phyloP scores from a whole-genome alignment of 2,888 invertebrate species.

The Xanthia icteritia region DNA sequence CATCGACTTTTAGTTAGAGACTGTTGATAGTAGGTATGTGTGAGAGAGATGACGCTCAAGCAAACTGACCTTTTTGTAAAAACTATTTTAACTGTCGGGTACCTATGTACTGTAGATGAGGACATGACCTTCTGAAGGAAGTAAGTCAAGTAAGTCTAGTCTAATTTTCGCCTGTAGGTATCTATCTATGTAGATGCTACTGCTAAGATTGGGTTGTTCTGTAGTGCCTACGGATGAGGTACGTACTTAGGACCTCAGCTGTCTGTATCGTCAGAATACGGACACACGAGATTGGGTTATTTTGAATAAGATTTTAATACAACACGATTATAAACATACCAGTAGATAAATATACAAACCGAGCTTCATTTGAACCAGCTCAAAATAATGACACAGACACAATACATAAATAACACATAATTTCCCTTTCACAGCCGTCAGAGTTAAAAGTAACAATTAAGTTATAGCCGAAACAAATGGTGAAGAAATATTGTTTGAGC shows the following conservation, averaged over 20 bases:
- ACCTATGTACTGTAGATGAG: too few species aligned
- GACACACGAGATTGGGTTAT: too few species aligned
- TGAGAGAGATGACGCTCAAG: background rate
- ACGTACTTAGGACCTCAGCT: too few species aligned
- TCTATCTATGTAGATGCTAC: background rate
- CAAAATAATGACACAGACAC: too few species aligned
- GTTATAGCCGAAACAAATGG: conserved; percentile 32
- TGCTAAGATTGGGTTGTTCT: too few species aligned
- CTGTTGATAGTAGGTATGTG: background rate
- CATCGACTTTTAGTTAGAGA: background rate
- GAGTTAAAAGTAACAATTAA: conserved; percentile 23
- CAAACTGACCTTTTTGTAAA: background rate
- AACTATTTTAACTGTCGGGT: background rate
- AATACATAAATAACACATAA: too few species aligned
- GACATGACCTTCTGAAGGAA: too few species aligned
- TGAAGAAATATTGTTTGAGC: conserved; percentile 36
- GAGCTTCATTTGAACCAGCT: background rate
- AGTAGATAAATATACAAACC: background rate
- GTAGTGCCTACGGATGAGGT: too few species aligned
- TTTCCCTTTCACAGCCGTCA: conserved; percentile 1
- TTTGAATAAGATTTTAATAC: too few species aligned
- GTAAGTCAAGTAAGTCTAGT: background rate
- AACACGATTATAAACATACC: too few species aligned
- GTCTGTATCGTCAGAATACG: too few species aligned
- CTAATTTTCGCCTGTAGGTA: background rate